Conservation (phyloP, 2,797 vertebrate species). For the Chaunax sp. region DNA sequence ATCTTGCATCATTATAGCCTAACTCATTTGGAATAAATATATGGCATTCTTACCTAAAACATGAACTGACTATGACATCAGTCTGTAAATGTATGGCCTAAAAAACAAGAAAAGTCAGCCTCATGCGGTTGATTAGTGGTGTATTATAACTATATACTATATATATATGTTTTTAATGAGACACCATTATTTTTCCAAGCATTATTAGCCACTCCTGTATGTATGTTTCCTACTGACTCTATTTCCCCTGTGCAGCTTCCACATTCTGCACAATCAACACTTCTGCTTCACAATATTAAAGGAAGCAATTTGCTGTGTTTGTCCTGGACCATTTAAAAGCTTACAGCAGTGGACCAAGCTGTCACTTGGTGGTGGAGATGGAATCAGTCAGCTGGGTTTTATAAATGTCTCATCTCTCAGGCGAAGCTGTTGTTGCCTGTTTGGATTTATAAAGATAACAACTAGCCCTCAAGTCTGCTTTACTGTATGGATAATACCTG, state of each 20-base stretch:
- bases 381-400: slow-evolving; percentile 45
- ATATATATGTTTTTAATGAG: background rate
- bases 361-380: slow-evolving; percentile 5
- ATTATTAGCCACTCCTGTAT: background rate
- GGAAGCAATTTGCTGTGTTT: slow-evolving; percentile 44
- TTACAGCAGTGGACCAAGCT: slow-evolving; percentile 21
- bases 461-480: background rate
- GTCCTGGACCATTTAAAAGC: slow-evolving; percentile 39
- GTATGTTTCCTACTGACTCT: background rate
- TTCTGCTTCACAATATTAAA: slow-evolving; percentile 48
- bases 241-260: background rate
- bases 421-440: slow-evolving; percentile 24
- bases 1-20: background rate
- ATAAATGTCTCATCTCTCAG: slow-evolving; percentile 22
- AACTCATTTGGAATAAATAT: background rate
- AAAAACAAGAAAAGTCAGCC: background rate
- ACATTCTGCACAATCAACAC: slow-evolving; percentile 40
- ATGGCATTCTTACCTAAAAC: background rate
- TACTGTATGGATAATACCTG: background rate
- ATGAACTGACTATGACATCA: background rate
- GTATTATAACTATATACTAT: too few relatives aligned
- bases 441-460: slow-evolving; percentile 20
- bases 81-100: background rate
- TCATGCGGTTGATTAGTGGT: background rate
- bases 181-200: background rate